Evolutionary conservation across 1,140 invertebrate species (phyloP).

Genomic region (Calephelis nemesis): DNA sequence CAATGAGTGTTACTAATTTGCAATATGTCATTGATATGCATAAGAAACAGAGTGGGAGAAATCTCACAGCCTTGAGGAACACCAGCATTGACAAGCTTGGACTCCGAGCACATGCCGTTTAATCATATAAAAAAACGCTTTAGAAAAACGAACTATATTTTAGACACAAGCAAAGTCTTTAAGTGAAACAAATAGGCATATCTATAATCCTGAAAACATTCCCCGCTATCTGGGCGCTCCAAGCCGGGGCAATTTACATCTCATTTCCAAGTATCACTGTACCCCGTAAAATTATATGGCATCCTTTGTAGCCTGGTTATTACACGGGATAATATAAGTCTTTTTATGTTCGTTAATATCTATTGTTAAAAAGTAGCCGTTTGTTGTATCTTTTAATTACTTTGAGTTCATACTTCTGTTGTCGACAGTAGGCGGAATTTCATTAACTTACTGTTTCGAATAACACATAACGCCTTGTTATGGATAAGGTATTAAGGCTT

Average conservation of each 20-base stretch:
- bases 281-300: constrained; percentile 29
- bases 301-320: constrained; percentile 10
- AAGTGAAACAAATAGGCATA: constrained; percentile 18
- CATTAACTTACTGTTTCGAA: too few relatives aligned
- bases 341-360: constrained; percentile 23
- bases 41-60: too few relatives aligned
- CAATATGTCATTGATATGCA: too few relatives aligned
- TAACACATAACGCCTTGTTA: too few relatives aligned
- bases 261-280: constrained; percentile 21
- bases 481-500: too few relatives aligned
- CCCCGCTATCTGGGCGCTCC: constrained; percentile 8
- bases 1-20: too few relatives aligned
- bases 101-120: too few relatives aligned
- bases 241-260: constrained; percentile 25
- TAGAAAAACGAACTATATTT: not conserved
- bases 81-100: too few relatives aligned
- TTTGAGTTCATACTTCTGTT: not conserved
- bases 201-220: constrained; percentile 18
- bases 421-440: too few relatives aligned
- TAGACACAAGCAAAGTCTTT: constrained; percentile 6
- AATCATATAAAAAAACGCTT: not conserved
- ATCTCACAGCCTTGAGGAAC: too few relatives aligned
- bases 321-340: constrained; percentile 14
- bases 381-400: not conserved
- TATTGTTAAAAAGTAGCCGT: constrained; percentile 19